Evolutionary conservation across 2,113 vertebrate species (phyloP).

Genomic region (Spheniscus mendiculus): DNA sequence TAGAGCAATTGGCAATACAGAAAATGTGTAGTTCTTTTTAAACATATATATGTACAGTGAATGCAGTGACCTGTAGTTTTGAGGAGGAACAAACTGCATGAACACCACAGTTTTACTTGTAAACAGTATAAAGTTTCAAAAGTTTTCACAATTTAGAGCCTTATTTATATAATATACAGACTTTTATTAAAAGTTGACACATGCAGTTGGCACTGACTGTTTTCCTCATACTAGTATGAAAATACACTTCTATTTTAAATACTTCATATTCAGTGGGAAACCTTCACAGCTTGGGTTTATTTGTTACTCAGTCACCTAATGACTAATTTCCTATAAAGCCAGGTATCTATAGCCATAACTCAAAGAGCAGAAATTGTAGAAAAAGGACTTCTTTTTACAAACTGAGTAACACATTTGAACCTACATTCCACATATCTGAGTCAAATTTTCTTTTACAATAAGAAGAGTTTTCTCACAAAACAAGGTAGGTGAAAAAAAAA

Average conservation of each 20-base stretch:
- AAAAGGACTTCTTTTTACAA: neutral
- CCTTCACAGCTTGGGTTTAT: neutral
- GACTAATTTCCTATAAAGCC: neutral
- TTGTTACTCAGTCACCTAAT: constrained; percentile 29
- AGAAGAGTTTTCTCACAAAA: neutral
- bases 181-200: neutral
- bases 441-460: neutral
- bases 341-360: neutral
- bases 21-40: constrained; percentile 25
- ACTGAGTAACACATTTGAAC: neutral
- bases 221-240: constrained; percentile 10
- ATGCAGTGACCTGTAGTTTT: constrained; percentile 34
- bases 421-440: neutral
- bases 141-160: constrained; percentile 19
- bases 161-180: constrained; percentile 11
- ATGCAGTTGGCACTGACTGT: neutral
- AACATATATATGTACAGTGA: constrained; percentile 3
- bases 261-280: constrained; percentile 16
- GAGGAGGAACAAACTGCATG: constrained; percentile 42
- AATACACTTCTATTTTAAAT: constrained; percentile 42
- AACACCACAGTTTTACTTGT: constrained; percentile 11
- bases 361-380: neutral
- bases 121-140: constrained; percentile 40
- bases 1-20: constrained; percentile 21
- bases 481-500: neutral